Evolutionary conservation across 2,888 invertebrate species (phyloP).

Genomic region (Ashinkailepas kermadecensis): DNA sequence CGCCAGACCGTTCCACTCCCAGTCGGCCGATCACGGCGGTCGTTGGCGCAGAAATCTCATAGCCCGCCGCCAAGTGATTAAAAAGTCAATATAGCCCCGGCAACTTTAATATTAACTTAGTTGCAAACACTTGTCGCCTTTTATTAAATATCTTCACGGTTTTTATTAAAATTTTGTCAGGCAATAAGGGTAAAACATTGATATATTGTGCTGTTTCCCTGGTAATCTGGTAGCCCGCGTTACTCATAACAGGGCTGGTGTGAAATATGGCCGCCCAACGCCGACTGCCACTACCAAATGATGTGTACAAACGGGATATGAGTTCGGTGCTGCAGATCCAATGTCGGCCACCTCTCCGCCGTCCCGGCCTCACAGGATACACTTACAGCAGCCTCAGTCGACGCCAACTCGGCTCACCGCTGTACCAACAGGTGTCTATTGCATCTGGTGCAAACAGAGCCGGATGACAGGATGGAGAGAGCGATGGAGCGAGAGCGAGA

Average conservation of each 20-base stretch:
- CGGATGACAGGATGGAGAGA: no score
- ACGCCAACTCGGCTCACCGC: no score
- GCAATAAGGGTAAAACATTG: constrained; percentile 22
- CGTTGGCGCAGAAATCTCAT: not conserved
- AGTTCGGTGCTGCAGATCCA: not conserved
- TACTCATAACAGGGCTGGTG: constrained; percentile 13
- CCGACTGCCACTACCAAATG: constrained; percentile 17
- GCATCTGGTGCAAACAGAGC: no score
- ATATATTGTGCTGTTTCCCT: constrained; percentile 17
- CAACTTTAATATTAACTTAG: constrained; percentile 19
- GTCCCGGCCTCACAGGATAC: no score
- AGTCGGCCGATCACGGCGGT: not conserved
- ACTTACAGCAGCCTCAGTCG: no score
- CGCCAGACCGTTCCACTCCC: no score
- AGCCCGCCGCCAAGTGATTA: constrained; percentile 18
- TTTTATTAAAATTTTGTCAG: constrained; percentile 20
- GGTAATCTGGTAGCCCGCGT: constrained; percentile 17
- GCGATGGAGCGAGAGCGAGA: no score
- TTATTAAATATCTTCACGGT: constrained; percentile 18
- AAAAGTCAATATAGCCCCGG: constrained; percentile 18
- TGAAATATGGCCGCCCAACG: constrained; percentile 1
- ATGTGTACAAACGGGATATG: constrained; percentile 13
- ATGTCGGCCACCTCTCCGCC: no score
- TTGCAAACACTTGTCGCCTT: constrained; percentile 23
- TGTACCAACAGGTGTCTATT: no score